These are phyloP conservation scores for Dermochelys coriacea DNA, from an alignment of 2,797 vertebrate species.

Conservation along the genomic window DNA sequence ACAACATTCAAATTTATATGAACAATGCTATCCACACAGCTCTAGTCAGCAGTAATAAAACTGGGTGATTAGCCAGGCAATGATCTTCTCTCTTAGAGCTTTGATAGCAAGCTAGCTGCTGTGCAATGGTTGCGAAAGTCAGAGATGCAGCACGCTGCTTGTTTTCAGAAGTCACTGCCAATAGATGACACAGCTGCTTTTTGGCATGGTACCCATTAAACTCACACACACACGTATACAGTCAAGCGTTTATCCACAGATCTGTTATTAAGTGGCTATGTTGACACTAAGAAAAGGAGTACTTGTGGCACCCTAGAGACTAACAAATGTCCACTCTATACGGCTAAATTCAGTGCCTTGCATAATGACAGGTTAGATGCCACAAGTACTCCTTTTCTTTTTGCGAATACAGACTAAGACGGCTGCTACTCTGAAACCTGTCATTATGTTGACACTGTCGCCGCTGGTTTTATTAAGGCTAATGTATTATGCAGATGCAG, in stretches of 20 bases:
- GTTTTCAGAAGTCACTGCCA: neutral
- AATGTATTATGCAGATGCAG: neutral
- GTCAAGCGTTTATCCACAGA: neutral
- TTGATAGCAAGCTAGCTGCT: neutral
- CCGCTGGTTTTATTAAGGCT: neutral
- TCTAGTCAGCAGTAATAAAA: constrained; percentile 29
- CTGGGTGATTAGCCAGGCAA: constrained; percentile 44
- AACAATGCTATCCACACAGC: constrained; percentile 43
- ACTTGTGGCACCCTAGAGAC: too few relatives aligned
- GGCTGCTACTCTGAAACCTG: too few relatives aligned
- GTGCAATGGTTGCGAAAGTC: neutral
- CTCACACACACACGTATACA: neutral
- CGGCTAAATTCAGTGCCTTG: too few relatives aligned
- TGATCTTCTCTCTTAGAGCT: constrained; percentile 27
- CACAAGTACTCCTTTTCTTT: too few relatives aligned
- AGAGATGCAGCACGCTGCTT: neutral
- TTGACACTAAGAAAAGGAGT: too few relatives aligned
- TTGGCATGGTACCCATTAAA: constrained; percentile 5
- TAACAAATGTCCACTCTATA: too few relatives aligned
- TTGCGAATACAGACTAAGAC: too few relatives aligned
- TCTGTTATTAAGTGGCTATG: neutral
- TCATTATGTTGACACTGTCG: constrained; percentile 8
- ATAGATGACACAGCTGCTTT: neutral
- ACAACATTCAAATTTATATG: constrained; percentile 28
- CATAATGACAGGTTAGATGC: too few relatives aligned